Base-by-base conservation (phyloP, 2,888 invertebrate species). In the Zhuqinia jingwanae region DNA sequence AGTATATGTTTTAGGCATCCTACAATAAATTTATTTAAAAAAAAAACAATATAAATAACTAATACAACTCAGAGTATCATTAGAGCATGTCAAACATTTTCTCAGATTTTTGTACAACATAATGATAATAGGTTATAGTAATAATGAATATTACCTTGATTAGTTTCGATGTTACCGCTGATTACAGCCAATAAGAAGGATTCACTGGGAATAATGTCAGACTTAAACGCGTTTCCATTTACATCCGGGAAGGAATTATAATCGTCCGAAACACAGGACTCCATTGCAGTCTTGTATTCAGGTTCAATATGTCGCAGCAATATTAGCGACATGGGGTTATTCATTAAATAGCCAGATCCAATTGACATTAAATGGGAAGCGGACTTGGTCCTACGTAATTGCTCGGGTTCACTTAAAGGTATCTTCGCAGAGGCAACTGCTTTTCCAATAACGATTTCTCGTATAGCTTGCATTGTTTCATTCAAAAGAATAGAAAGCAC, bases 151-250 rank as follows among this genome's bases (percentile, higher is more conserved):
- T 94, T 94, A 91, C 94, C 93, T 11, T 95, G 95, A 15, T 96
- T 92, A 0, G 95, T 94, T 60, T 94, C 94, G 80, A 95, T 93
- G 91, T 96, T 95, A 30, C 94, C 94, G 88, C 94, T 94, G 47
- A 96, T 95, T 5, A 97, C 95, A 79, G 95, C 95, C n/a, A 96
- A 93, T 1, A 97, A 95, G 90, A 96, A 96, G 91, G 95, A 96
- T 92, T 97, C 97, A 0, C 96, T 95, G 15, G 97, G 97, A 89
- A 97, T 95, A 50, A 96, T 95, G 92, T 97, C 96, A 88, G 88
- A 80, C 58, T 90, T 90, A 45, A 86, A 90, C n/a, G 87, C 68
- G 22, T 73, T 88, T 27, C 83, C 88, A 30, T 84, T 86, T 45
- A 88, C 81, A 60, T 89, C 88, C 0, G 90, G 90, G 13, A 89